Percentiles rank a stretch among this genome's conserved stretches.
These are phyloP conservation scores for Clunio marinus DNA, from an alignment of 2,888 invertebrate species.

Conservation along the genomic window DNA sequence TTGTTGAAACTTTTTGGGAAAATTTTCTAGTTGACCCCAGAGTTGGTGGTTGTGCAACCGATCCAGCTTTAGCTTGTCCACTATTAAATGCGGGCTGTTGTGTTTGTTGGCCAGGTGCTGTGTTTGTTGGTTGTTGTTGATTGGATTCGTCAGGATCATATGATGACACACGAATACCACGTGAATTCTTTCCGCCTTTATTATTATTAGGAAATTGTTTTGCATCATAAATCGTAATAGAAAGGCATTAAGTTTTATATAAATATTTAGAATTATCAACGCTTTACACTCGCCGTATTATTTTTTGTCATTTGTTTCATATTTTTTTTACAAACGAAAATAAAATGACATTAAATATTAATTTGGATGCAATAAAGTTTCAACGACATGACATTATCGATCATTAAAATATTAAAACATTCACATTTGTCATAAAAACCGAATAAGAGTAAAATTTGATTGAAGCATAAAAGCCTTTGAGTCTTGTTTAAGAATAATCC, in stretches of 20 bases:
- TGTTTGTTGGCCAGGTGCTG: constrained; percentile 43
- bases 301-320: background rate
- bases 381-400: too few species aligned
- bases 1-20: constrained; percentile 72
- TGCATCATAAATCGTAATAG: background rate
- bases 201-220: constrained; percentile 20
- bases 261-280: constrained; percentile 35
- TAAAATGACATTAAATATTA: constrained; percentile 3
- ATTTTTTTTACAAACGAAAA: background rate
- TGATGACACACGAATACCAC: constrained; percentile 63
- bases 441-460: too few species aligned
- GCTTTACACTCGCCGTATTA: constrained; percentile 20
- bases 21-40: constrained; percentile 54
- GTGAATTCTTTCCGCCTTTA: constrained; percentile 60
- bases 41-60: constrained; percentile 45
- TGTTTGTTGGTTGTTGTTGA: constrained; percentile 40
- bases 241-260: too few species aligned
- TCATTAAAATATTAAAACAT: too few species aligned
- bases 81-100: background rate
- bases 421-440: too few species aligned
- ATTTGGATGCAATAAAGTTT: constrained; percentile 1
- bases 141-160: constrained; percentile 67
- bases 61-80: background rate
- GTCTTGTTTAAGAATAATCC: too few species aligned
- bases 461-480: too few species aligned